Evolutionary conservation across 2,113 vertebrate species (phyloP).

Genomic region (Pseudopodoces humilis): DNA sequence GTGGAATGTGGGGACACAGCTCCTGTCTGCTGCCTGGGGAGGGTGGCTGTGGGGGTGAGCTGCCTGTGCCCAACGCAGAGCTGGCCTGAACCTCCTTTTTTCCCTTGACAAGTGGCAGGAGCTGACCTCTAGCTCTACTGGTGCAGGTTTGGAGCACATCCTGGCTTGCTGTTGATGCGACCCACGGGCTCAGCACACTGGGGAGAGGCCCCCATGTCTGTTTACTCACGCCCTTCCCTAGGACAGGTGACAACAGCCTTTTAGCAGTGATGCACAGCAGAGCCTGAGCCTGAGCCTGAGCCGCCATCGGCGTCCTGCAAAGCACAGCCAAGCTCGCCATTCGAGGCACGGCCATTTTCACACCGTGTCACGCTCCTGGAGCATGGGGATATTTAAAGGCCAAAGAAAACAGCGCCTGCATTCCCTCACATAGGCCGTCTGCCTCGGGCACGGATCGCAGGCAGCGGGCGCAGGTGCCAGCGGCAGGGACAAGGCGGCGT

Average conservation of each 20-base stretch:
- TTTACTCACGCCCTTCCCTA: not conserved
- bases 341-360: not conserved
- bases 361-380: fast-evolving
- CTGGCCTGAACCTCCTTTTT: not conserved
- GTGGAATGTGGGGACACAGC: fast-evolving
- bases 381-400: not conserved
- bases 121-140: fast-evolving
- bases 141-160: not conserved
- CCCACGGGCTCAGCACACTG: fast-evolving
- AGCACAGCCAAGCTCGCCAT: not conserved
- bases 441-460: not conserved
- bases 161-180: not conserved
- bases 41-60: not conserved
- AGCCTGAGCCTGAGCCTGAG: not conserved
- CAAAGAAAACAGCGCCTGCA: not conserved
- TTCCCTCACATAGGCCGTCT: not conserved
- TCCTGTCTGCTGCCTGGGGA: not conserved
- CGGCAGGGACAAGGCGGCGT: not conserved
- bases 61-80: not conserved
- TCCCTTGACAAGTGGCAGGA: not conserved
- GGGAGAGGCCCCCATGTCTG: not conserved
- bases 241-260: not conserved
- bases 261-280: not conserved
- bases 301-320: not conserved
- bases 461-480: constrained; percentile 6